Evolutionary conservation across 2,797 vertebrate species (phyloP), one percentile per base, ranked within the genome.

Genomic region (Rhinatrema bivittatum): DNA sequence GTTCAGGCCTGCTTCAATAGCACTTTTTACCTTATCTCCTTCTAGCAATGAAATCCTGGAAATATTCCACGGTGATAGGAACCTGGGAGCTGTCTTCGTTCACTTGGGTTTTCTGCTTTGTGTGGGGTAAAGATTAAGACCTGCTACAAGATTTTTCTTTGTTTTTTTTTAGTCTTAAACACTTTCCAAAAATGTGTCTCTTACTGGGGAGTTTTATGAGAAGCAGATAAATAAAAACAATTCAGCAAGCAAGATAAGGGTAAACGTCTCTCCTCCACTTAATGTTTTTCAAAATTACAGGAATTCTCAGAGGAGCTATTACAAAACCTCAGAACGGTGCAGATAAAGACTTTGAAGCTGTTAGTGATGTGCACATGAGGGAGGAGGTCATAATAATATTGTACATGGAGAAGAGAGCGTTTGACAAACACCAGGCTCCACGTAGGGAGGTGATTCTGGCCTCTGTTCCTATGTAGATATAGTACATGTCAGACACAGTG

Each of bases 1-100:
- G 42, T 42, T 56, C 59, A 54, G 50, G 40, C 46, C 42, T 67
- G 49, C 53, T 53, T n/a, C 45, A 56, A 38, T 45, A 66, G 47
- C 30, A 60, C 32, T 63, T 70, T n/a, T n/a, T n/a, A n/a, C n/a
- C n/a, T n/a, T n/a, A n/a, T n/a, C n/a, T n/a, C n/a, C 8, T 50
- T 32, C 64, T 56, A 53, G 58, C 43, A 44, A 20, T 24, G 20
- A 26, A 36, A 39, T 32, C 45, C 50, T 19, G 17, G 68, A 54
- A 43, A 28, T 33, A 55, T 58, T 60, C 31, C 40, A 42, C 58
- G 43, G 25, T 11, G 1, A 16, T 51, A 45, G 53, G 36, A 53
- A 41, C 44, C 41, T 67, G 56, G 23, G 23, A 51, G 35, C 54
- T 61, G 37, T 40, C 45, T 58, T 62, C 49, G 42, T 35, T 37